Conservation (phyloP, 1,140 invertebrate species). For the Tetramorium alpestre region DNA sequence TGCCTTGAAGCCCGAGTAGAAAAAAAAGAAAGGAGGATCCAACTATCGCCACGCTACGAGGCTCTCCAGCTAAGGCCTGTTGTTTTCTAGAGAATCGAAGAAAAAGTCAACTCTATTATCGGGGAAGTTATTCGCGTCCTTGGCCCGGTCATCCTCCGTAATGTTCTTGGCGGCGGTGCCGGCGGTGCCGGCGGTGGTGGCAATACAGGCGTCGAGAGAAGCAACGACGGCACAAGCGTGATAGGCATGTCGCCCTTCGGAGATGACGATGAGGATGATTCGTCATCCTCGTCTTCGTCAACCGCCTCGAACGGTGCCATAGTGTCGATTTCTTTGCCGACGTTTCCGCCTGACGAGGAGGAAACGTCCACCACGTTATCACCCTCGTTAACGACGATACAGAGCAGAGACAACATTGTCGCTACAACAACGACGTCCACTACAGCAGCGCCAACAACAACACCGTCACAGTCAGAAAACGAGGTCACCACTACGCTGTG, state of each 20-base stretch:
- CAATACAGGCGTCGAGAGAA: constrained; percentile 68
- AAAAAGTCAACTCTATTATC: constrained; percentile 90
- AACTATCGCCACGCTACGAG: neutral
- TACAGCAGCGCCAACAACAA: neutral
- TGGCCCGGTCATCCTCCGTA: constrained; percentile 88
- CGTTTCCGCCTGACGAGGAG: constrained; percentile 86
- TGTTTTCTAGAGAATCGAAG: constrained; percentile 91
- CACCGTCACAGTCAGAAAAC: constrained; percentile 15
- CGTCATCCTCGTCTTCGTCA: neutral
- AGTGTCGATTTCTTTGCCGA: constrained; percentile 85
- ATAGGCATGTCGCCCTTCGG: constrained; percentile 79
- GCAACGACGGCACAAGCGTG: constrained; percentile 76
- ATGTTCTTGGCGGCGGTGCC: constrained; percentile 80
- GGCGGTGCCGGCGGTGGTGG: constrained; percentile 62
- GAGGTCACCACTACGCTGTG: constrained; percentile 53
- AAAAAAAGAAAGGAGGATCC: constrained; percentile 3
- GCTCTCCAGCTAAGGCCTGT: constrained; percentile 70
- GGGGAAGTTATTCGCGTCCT: constrained; percentile 89
- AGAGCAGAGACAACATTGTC: neutral
- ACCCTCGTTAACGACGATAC: constrained; percentile 34
- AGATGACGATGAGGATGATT: constrained; percentile 75
- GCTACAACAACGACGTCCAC: neutral
- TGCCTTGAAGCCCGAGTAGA: neutral
- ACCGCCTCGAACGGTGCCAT: constrained; percentile 57
- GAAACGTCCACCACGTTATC: constrained; percentile 67